Evolutionary conservation across 2,113 vertebrate species (phyloP).

Genomic region (Orcinus orca): DNA sequence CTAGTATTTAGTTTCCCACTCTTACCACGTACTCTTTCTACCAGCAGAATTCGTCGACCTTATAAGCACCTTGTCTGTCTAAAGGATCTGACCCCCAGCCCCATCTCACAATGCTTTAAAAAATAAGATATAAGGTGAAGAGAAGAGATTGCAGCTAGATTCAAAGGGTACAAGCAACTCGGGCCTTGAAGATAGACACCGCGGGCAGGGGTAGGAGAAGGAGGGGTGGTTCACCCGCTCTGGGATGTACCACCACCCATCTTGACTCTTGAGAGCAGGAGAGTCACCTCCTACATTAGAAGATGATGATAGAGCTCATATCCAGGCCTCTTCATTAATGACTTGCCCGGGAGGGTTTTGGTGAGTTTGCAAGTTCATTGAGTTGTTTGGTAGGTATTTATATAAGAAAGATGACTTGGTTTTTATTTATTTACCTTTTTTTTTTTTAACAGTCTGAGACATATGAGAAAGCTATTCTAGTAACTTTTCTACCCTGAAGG

Average conservation of each 20-base stretch:
- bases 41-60: neutral
- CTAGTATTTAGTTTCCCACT: neutral
- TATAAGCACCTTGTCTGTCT: neutral
- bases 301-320: neutral
- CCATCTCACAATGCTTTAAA: neutral
- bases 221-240: neutral
- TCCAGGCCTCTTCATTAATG: neutral
- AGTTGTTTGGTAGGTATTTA: neutral
- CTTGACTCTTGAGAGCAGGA: neutral
- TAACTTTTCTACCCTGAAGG: slow-evolving; percentile 67
- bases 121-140: neutral
- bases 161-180: neutral
- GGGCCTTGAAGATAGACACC: neutral
- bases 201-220: neutral
- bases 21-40: neutral
- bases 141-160: neutral
- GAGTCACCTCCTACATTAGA: neutral
- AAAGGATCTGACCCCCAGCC: neutral
- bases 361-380: slow-evolving; percentile 25
- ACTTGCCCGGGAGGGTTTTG: neutral
- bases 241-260: neutral
- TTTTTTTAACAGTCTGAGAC: neutral
- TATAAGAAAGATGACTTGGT: neutral
- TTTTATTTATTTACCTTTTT: slow-evolving; percentile 51
- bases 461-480: slow-evolving; percentile 57